Evolutionary conservation across 2,797 vertebrate genomes (phyloP).

Genomic region (Pseudotriccus pelzelni): DNA sequence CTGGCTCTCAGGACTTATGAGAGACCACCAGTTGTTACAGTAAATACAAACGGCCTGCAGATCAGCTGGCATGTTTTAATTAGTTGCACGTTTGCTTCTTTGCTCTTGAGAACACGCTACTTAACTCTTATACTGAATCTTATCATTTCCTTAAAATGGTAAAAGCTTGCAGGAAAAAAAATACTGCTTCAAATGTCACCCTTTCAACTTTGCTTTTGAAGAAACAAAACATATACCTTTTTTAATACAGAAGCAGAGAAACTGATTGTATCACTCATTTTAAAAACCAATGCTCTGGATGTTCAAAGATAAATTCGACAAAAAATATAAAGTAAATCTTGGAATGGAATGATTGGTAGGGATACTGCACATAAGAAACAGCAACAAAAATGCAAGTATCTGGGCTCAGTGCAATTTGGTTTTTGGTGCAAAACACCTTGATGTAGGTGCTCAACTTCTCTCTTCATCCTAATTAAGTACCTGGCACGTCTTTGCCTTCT

Average conservation of each 20-base stretch:
- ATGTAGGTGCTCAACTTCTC: background rate
- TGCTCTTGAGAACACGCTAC: background rate
- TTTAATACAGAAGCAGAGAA: constrained; percentile 16
- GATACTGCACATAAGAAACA: background rate
- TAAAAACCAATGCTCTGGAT: background rate
- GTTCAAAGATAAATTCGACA: background rate
- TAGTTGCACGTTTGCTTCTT: background rate
- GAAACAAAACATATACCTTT: background rate
- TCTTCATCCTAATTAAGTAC: background rate
- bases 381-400: background rate
- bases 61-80: background rate
- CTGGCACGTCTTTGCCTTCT: background rate
- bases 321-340: background rate
- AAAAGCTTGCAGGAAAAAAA: background rate
- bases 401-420: background rate
- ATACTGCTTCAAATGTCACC: background rate
- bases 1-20: background rate
- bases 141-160: background rate
- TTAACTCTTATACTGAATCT: background rate
- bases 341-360: background rate
- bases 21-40: background rate
- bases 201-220: background rate
- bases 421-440: background rate
- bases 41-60: background rate
- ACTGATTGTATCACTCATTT: background rate